Conservation (phyloP, 1,140 invertebrate genomes). For the Euwallacea similis region DNA sequence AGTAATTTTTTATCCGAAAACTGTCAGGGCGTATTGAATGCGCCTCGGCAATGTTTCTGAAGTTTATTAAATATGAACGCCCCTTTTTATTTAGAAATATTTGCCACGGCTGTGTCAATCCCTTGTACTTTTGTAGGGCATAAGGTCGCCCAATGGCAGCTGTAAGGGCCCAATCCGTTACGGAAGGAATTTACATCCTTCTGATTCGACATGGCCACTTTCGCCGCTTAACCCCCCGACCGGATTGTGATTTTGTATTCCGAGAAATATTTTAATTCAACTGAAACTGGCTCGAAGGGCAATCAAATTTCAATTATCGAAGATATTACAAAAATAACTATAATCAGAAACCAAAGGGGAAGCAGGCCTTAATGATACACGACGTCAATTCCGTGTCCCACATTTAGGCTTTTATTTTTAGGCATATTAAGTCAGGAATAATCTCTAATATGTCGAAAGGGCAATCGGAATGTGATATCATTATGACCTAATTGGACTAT, state of each 20-base stretch:
- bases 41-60: slow-evolving; percentile 37
- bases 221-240: not conserved
- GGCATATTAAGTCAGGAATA: slow-evolving; percentile 24
- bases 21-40: slow-evolving; percentile 35
- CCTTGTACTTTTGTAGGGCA: slow-evolving; percentile 23
- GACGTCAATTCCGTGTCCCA: slow-evolving; percentile 13
- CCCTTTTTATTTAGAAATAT: slow-evolving; percentile 43
- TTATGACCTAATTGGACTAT: slow-evolving; percentile 37
- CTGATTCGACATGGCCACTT: slow-evolving; percentile 32
- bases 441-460: slow-evolving; percentile 33
- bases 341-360: slow-evolving; percentile 25
- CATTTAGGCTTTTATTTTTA: slow-evolving; percentile 10
- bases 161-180: slow-evolving; percentile 36
- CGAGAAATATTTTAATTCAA: not conserved
- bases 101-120: slow-evolving; percentile 41
- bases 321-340: slow-evolving; percentile 21
- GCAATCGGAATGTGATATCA: slow-evolving; percentile 36
- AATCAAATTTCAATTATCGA: slow-evolving; percentile 16
- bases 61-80: slow-evolving; percentile 42
- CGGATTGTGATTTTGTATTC: not conserved
- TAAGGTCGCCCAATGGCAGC: slow-evolving; percentile 35
- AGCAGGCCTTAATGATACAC: slow-evolving; percentile 22
- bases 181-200: slow-evolving; percentile 36
- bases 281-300: not conserved
- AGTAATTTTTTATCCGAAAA: slow-evolving; percentile 31